Base-by-base conservation (phyloP, 2,888 invertebrate species). In the Athalia circularis region DNA sequence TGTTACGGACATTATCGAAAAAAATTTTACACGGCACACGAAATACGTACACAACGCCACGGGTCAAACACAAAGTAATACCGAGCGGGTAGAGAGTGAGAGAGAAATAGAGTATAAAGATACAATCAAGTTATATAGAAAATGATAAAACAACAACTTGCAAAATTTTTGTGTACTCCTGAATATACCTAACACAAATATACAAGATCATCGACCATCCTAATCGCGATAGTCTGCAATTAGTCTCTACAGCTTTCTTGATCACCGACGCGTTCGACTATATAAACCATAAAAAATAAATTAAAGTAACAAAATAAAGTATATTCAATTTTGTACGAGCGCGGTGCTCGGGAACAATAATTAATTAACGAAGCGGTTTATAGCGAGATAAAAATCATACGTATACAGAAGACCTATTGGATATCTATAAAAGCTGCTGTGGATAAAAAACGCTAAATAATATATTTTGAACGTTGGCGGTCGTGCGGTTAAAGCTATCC, bases 61-160 rank as follows among this genome's bases (percentile, higher is more conserved):
- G 83, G 80, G 82, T 84, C 79, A 80, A 86, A 87, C 85, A 87
- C 81, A 89, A 85, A 85, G 83, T 82, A 82, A 88, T 84, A 91
- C 89, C 88, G 88, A 91, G 91, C 91, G 92, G 92, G 92, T 92
- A 92, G 92, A 92, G 92, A 92, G 92, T 90, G 85, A 84, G 77
- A 77, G 80, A 80, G 13, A 67, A n/a, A 67, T 48, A 67, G 50
- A 67, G 67, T 86, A 82, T 80, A 84, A 64, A 74, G 67, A 65
- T 72, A 78, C 74, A 78, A 78, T 78, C 76, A 79, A 78, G 9
- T 78, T 79, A 29, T 29, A 79, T 78, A 78, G 64, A 65, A 82
- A 77, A 81, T 79, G 48, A 79, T 81, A 79, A 79, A 70, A 75
- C 77, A 78, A 79, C 64, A 78, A 82, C 72, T 81, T 81, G 80